A percentile compares a stretch with the other conserved stretches of the same genome.
Conservation (phyloP, 2,113 vertebrate species). For the Neolamprologus falcicula region DNA sequence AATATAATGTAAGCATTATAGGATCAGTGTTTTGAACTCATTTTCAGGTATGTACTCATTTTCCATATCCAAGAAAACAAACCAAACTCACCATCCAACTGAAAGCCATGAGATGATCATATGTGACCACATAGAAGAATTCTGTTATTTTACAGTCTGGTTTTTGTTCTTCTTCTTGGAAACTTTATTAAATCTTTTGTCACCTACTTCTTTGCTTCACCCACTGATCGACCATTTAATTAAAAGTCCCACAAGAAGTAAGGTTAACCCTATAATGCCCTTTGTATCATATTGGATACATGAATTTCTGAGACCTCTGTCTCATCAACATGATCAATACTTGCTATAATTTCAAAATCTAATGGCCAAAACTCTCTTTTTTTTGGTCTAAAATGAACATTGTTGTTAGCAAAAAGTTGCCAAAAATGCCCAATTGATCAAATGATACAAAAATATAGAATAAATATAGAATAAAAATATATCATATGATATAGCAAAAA, state of each 20-base stretch:
- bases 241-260: neutral
- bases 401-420: neutral
- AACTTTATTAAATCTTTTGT: neutral
- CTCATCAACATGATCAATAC: neutral
- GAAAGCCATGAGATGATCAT: neutral
- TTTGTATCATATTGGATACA: neutral
- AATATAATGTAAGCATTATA: neutral
- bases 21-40: neutral
- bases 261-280: neutral
- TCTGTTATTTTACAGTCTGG: neutral
- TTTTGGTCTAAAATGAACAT: neutral
- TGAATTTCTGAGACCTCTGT: neutral
- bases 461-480: neutral
- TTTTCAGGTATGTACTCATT: neutral
- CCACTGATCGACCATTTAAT: neutral
- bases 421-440: neutral
- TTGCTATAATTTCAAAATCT: neutral
- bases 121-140: neutral
- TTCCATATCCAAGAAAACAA: neutral
- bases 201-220: neutral
- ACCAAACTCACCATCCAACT: neutral
- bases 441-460: neutral
- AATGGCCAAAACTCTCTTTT: neutral
- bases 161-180: neutral
- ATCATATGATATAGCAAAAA: neutral